A percentile compares a stretch with the other conserved stretches of the same genome.
Conservation (phyloP, 2,888 invertebrate genomes). For the Drosophila gaucha region DNA sequence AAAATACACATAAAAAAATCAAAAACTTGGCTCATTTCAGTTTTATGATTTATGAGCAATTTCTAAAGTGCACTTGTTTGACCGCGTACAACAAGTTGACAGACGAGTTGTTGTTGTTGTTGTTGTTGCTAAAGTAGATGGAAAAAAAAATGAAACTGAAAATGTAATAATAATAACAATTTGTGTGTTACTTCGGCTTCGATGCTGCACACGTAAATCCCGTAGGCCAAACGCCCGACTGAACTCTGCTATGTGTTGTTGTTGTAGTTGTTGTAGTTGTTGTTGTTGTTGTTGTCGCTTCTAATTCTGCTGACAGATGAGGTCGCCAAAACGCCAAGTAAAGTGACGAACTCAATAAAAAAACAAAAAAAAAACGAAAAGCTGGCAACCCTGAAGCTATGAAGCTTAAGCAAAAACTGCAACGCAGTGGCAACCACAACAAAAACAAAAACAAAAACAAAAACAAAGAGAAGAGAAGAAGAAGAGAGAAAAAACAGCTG, state of each 20-base stretch:
- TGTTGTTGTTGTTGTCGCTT: conserved; percentile 57
- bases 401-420: conserved; percentile 68
- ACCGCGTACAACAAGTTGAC: conserved; percentile 78
- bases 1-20: conserved; percentile 12
- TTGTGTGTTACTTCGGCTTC: conserved; percentile 51
- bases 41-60: conserved; percentile 79
- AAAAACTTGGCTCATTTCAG: conserved; percentile 53
- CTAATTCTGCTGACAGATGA: conserved; percentile 78
- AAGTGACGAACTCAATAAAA: conserved; percentile 59
- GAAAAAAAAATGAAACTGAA: conserved; percentile 59
- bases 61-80: conserved; percentile 82
- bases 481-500: conserved; percentile 26
- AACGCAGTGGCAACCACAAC: conserved; percentile 41
- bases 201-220: conserved; percentile 42
- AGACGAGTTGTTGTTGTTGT: conserved; percentile 47
- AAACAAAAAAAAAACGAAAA: conserved; percentile 45
- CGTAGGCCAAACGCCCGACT: conserved; percentile 45
- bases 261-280: conserved; percentile 16
- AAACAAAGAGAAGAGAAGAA: conserved; percentile 5
- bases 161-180: conserved; percentile 67
- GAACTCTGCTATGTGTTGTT: conserved; percentile 32
- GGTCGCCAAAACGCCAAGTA: conserved; percentile 69
- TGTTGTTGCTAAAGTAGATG: conserved; percentile 31
- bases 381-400: conserved; percentile 75
- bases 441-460: conserved; percentile 21